Percentiles rank a stretch among this genome's conserved stretches.
Evolutionary conservation across 2,113 vertebrate species (phyloP).

Genomic region (Seriola dumerili): DNA sequence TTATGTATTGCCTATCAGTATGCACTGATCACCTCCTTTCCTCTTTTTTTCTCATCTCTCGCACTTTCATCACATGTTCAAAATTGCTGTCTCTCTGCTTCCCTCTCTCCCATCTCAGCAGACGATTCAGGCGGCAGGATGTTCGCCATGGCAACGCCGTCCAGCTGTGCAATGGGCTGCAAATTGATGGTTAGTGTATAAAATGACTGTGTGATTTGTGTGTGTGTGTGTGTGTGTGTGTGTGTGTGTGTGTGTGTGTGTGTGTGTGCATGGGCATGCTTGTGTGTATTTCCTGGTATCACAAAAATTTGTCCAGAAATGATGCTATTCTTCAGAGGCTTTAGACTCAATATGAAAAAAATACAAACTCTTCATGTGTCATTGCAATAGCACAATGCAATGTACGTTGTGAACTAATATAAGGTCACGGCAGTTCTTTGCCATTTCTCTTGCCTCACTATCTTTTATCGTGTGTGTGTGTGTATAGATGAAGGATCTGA

Average conservation of each 20-base stretch:
- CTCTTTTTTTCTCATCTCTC: slow-evolving; percentile 13
- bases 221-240: slow-evolving; percentile 19
- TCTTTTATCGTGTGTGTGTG: slow-evolving; percentile 43
- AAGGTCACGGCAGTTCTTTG: slow-evolving; percentile 35
- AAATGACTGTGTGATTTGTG: slow-evolving; percentile 44
- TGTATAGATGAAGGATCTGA: slow-evolving; percentile 80
- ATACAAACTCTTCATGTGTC: background rate
- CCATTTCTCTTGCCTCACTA: slow-evolving; percentile 18
- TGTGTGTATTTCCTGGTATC: slow-evolving; percentile 11
- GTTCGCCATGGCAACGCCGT: slow-evolving; percentile 96
- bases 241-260: slow-evolving; percentile 30
- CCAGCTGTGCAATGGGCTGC: slow-evolving; percentile 96
- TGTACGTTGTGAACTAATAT: slow-evolving; percentile 28
- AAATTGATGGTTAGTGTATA: slow-evolving; percentile 89
- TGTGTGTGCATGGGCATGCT: slow-evolving; percentile 7
- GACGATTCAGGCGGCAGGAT: slow-evolving; percentile 96
- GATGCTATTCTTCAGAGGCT: background rate
- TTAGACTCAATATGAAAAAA: background rate
- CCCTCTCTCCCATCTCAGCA: slow-evolving; percentile 65
- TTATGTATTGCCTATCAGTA: slow-evolving; percentile 55
- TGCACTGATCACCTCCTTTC: slow-evolving; percentile 15
- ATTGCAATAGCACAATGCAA: slow-evolving; percentile 14
- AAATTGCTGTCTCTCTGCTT: slow-evolving; percentile 39
- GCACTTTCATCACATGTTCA: slow-evolving; percentile 43
- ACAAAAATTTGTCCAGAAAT: background rate